These are phyloP conservation scores for Digitonthophagus gazella DNA, from an alignment of 2,888 invertebrate genomes.

Conservation along the genomic window DNA sequence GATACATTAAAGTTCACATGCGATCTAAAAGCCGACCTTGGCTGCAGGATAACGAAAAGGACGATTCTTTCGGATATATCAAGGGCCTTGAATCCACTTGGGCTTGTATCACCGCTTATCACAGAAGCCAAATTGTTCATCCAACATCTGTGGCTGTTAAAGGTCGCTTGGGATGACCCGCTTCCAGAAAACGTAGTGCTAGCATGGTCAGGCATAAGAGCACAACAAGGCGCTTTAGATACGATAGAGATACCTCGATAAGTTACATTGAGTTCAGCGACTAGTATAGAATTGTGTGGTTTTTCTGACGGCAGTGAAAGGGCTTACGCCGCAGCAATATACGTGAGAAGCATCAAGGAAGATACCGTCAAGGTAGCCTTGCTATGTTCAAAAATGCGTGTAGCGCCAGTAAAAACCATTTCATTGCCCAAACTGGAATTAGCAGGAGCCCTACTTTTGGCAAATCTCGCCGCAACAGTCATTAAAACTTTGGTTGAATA, in stretches of 20 bases:
- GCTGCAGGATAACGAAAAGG: neutral
- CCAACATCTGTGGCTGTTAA: slow-evolving; percentile 1
- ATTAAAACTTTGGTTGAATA: too few species aligned
- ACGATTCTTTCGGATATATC: slow-evolving; percentile 3
- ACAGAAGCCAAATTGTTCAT: slow-evolving; percentile 2
- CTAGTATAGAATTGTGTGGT: slow-evolving; percentile 21
- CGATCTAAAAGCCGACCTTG: neutral
- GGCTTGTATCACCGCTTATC: slow-evolving; percentile 3
- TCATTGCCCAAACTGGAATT: slow-evolving; percentile 6
- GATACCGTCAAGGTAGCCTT: slow-evolving; percentile 6
- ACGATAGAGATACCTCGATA: slow-evolving; percentile 2
- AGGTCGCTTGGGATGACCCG: slow-evolving; percentile 10
- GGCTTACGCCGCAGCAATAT: slow-evolving; percentile 12
- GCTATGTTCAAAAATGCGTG: slow-evolving; percentile 17
- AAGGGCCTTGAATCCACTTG: slow-evolving; percentile 1
- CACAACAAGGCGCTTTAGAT: slow-evolving; percentile 6
- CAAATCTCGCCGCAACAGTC: slow-evolving; percentile 1
- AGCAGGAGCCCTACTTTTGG: slow-evolving; percentile 1
- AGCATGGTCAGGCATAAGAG: neutral
- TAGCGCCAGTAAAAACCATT: slow-evolving; percentile 4
- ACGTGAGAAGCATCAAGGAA: neutral
- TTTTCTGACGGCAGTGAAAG: slow-evolving; percentile 19
- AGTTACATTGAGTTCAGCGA: neutral
- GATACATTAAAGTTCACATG: slow-evolving; percentile 8
- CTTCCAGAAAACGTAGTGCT: neutral